A percentile compares a stretch with the other conserved stretches of the same genome.
These are phyloP conservation scores for Nematostella vectensis DNA, from an alignment of 92 coral and sea anemone species.

Conservation along the genomic window DNA sequence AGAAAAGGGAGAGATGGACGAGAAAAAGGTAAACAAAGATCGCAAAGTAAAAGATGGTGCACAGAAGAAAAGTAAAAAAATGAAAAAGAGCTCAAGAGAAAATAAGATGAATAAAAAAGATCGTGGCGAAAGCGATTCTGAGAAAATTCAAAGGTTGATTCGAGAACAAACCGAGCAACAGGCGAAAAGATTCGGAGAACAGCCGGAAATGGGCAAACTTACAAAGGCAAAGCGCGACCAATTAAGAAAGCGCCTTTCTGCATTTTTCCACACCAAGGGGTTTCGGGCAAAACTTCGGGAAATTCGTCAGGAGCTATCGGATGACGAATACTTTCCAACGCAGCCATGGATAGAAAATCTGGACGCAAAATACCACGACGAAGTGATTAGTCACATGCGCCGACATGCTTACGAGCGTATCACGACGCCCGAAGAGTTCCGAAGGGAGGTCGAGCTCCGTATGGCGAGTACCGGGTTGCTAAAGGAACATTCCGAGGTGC, in stretches of 20 bases:
- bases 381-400: slow-evolving; percentile 53
- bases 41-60: background rate
- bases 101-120: slow-evolving; percentile 6
- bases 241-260: slow-evolving; percentile 51
- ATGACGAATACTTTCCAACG: slow-evolving; percentile 46
- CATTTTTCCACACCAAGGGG: slow-evolving; percentile 34
- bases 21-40: slow-evolving; percentile 6
- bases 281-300: slow-evolving; percentile 69
- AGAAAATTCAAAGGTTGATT: slow-evolving; percentile 55
- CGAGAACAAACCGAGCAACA: slow-evolving; percentile 64
- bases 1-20: slow-evolving; percentile 2
- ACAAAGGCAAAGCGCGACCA: slow-evolving; percentile 31
- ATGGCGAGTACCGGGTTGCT: slow-evolving; percentile 16
- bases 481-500: slow-evolving; percentile 23
- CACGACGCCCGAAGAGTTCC: slow-evolving; percentile 48
- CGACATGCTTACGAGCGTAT: slow-evolving; percentile 36
- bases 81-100: slow-evolving; percentile 5
- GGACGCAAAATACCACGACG: slow-evolving; percentile 39
- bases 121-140: slow-evolving; percentile 42
- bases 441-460: slow-evolving; percentile 47
- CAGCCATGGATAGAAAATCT: slow-evolving; percentile 55
- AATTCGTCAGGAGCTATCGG: slow-evolving; percentile 62
- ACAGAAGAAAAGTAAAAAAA: slow-evolving; percentile 3
- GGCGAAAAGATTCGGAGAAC: slow-evolving; percentile 14
- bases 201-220: slow-evolving; percentile 21